Percentiles rank a stretch among this genome's conserved stretches.
These are phyloP conservation scores for Apus apus DNA, from an alignment of 2,113 vertebrate genomes.

Conservation along the genomic window DNA sequence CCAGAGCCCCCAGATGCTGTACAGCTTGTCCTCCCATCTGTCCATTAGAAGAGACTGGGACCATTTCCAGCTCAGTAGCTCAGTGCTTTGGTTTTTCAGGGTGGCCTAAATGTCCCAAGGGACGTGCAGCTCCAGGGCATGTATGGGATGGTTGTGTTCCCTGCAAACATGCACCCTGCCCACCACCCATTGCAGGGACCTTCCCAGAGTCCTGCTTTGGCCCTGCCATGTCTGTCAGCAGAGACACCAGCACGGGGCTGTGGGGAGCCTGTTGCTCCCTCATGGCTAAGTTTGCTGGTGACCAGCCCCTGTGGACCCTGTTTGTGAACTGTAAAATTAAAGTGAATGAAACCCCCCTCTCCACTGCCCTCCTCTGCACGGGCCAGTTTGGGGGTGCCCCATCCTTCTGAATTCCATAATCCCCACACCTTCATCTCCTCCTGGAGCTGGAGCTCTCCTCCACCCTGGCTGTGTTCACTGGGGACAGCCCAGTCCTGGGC, in stretches of 20 bases:
- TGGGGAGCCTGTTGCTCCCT: no score
- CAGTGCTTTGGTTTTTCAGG: background rate
- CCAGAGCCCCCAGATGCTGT: background rate
- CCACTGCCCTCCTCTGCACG: no score
- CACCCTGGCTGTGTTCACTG: background rate
- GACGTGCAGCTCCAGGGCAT: background rate
- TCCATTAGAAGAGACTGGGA: background rate
- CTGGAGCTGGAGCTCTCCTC: background rate
- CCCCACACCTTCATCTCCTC: background rate
- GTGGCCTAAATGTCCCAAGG: background rate
- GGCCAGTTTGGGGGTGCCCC: no score
- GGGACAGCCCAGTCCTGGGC: background rate
- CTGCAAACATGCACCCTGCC: no score
- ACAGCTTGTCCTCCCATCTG: background rate
- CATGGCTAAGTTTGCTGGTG: no score
- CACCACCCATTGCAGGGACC: no score
- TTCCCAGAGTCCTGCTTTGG: no score
- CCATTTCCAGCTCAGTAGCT: background rate
- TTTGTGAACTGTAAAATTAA: background rate
- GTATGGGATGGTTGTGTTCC: no score
- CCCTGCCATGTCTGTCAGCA: no score
- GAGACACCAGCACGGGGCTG: no score
- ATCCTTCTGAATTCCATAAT: background rate
- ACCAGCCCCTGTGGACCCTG: no score
- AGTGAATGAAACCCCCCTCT: background rate